Conservation (phyloP, 2,888 invertebrate genomes). For the Liodrosophila aerea region DNA sequence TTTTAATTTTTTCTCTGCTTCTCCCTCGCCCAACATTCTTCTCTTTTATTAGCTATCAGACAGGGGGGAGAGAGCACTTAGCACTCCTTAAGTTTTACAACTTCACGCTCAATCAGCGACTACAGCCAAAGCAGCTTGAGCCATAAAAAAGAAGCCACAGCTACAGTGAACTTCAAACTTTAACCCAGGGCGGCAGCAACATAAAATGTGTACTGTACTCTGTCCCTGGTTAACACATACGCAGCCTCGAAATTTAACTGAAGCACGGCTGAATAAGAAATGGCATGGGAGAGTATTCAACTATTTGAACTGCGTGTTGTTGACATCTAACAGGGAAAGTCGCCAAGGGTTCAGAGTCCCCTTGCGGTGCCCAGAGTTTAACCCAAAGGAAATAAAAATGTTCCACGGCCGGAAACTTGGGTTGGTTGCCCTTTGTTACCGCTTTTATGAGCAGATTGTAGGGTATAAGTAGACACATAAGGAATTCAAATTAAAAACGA, state of each 20-base stretch:
- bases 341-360: slow-evolving; percentile 27
- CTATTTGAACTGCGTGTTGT: slow-evolving; percentile 36
- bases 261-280: slow-evolving; percentile 8
- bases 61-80: slow-evolving; percentile 51
- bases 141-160: slow-evolving; percentile 42
- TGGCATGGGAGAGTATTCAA: slow-evolving; percentile 22
- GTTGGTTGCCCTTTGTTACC: slow-evolving; percentile 25
- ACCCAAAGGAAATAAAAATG: slow-evolving; percentile 48
- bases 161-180: slow-evolving; percentile 55
- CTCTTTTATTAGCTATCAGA: slow-evolving; percentile 63
- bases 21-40: slow-evolving; percentile 15
- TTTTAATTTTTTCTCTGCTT: slow-evolving; percentile 47
- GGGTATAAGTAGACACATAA: not conserved
- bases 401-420: slow-evolving; percentile 23
- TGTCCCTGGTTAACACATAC: slow-evolving; percentile 1
- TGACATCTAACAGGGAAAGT: slow-evolving; percentile 35
- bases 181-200: slow-evolving; percentile 36
- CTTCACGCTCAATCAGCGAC: slow-evolving; percentile 71
- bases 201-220: slow-evolving; percentile 18
- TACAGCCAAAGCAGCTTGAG: slow-evolving; percentile 16
- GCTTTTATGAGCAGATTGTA: not conserved
- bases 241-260: slow-evolving; percentile 5
- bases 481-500: no score
- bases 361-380: slow-evolving; percentile 11
- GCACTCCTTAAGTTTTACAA: slow-evolving; percentile 78